Percentiles rank a stretch among this genome's conserved stretches.
These are phyloP conservation scores for Spilogale gracilis DNA, from an alignment of 2,113 vertebrate genomes.

Conservation along the genomic window DNA sequence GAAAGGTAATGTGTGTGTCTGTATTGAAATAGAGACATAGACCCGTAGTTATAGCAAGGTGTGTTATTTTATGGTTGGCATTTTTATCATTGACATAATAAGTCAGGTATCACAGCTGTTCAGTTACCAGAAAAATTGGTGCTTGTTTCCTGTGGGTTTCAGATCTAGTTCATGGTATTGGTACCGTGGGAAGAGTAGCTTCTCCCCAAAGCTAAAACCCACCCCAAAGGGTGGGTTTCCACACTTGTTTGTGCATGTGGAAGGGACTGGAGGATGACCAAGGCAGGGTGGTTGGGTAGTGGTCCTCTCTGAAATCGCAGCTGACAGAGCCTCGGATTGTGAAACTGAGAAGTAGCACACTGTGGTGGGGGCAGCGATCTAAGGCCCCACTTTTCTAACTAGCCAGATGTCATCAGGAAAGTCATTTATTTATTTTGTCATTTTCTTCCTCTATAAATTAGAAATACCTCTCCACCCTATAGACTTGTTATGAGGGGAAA, in stretches of 20 bases:
- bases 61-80: not conserved
- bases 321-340: not conserved
- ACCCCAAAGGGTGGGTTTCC: not conserved
- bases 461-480: not conserved
- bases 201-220: not conserved
- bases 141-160: not conserved
- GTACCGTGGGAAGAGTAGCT: not conserved
- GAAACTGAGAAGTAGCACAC: not conserved
- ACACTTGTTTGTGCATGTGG: not conserved
- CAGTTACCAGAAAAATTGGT: conserved; percentile 34
- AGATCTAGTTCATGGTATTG: not conserved
- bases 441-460: not conserved
- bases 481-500: not conserved
- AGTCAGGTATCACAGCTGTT: conserved; percentile 37
- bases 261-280: not conserved
- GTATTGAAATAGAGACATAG: not conserved
- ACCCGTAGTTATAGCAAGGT: not conserved
- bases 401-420: not conserved
- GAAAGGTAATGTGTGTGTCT: not conserved
- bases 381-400: not conserved
- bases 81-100: conserved; percentile 38
- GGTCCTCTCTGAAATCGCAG: not conserved
- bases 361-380: not conserved
- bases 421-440: not conserved
- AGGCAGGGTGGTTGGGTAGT: not conserved